Conservation (phyloP, 1,140 invertebrate genomes). For the Tachypleus tridentatus region DNA sequence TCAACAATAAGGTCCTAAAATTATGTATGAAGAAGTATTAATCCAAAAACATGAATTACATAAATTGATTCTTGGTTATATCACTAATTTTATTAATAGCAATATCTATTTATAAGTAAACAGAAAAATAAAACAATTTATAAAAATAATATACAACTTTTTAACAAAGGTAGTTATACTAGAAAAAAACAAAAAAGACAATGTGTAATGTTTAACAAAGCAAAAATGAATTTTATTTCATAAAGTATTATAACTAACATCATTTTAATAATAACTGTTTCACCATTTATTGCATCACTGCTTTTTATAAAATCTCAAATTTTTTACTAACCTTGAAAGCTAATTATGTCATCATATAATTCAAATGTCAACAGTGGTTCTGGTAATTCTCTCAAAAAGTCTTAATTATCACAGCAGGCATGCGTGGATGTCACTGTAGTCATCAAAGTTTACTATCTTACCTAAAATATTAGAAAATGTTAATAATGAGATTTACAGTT, state of each 20-base stretch:
- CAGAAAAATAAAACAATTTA: too few relatives aligned
- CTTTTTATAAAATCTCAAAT: slow-evolving; percentile 1
- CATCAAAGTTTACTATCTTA: slow-evolving; percentile 51
- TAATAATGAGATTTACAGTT: too few relatives aligned
- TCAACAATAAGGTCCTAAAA: too few relatives aligned
- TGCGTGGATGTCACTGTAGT: slow-evolving; percentile 68
- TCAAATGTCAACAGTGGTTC: slow-evolving; percentile 92
- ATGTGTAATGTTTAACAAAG: not conserved
- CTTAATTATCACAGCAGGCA: slow-evolving; percentile 85
- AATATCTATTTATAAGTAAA: too few relatives aligned
- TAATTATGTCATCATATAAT: slow-evolving; percentile 83
- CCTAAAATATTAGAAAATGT: slow-evolving; percentile 10
- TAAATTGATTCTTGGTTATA: too few relatives aligned
- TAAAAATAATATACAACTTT: too few relatives aligned
- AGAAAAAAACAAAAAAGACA: too few relatives aligned
- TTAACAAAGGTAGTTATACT: too few relatives aligned
- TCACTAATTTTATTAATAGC: too few relatives aligned
- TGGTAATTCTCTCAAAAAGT: slow-evolving; percentile 80
- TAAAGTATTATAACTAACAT: not conserved
- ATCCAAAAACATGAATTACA: too few relatives aligned
- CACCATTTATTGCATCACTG: slow-evolving; percentile 5
- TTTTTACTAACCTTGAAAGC: slow-evolving; percentile 65
- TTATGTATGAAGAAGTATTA: too few relatives aligned
- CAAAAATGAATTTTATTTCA: not conserved
- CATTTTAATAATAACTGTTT: slow-evolving; percentile 6